phyloP scores from a whole-genome alignment of 2,888 invertebrate genomes.

The Microctonus brassicae region DNA sequence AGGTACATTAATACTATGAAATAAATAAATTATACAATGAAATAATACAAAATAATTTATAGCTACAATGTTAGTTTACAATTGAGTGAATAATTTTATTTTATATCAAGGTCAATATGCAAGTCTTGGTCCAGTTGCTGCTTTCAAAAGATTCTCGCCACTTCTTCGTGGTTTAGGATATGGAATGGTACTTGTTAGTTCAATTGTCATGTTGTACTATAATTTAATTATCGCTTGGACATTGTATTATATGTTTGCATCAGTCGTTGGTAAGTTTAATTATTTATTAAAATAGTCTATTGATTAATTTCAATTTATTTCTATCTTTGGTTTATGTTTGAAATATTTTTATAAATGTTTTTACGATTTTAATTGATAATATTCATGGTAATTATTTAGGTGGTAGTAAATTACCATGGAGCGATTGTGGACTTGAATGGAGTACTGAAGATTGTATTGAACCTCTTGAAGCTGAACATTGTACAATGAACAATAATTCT shows the following conservation, averaged over 20 bases:
- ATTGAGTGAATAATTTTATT: neutral
- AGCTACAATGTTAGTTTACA: no score
- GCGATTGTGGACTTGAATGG: conserved; percentile 79
- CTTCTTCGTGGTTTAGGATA: conserved; percentile 82
- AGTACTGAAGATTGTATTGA: conserved; percentile 80
- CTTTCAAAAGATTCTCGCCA: conserved; percentile 85
- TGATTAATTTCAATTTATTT: neutral
- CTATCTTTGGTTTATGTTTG: no score
- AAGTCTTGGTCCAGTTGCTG: conserved; percentile 82
- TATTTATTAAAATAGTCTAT: neutral
- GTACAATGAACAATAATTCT: conserved; percentile 75
- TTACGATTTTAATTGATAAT: neutral
- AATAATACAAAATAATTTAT: no score
- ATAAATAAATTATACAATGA: neutral
- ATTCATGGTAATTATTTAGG: conserved; percentile 42
- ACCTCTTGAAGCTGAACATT: conserved; percentile 77
- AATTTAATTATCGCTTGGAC: conserved; percentile 85
- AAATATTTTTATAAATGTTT: neutral
- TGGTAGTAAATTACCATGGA: conserved; percentile 76
- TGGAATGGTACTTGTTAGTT: conserved; percentile 83
- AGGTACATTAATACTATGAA: conserved; percentile 65
- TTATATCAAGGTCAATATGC: conserved; percentile 78
- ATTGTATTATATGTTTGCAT: conserved; percentile 81
- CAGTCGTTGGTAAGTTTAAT: conserved; percentile 72
- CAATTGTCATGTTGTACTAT: conserved; percentile 82